Evolutionary conservation across 2,888 invertebrate species (phyloP), one percentile per base, ranked within the genome.

Genomic region (Romanomermis culicivorax): DNA sequence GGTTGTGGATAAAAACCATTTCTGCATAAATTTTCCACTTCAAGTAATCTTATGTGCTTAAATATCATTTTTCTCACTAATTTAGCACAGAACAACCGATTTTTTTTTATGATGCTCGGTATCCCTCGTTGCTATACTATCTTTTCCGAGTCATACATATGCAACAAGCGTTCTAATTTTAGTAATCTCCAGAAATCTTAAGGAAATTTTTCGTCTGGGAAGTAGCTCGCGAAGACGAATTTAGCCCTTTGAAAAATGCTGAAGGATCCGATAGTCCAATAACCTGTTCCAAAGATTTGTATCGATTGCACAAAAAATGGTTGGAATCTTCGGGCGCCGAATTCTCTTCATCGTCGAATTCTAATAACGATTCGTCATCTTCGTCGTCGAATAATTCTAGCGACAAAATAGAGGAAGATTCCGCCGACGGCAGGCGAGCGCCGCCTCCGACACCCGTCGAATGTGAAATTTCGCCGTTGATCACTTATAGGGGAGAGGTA

Each of bases 171-270:
- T n/a, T n/a, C n/a, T n/a, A n/a, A n/a, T n/a, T n/a, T n/a, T n/a
- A n/a, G n/a, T n/a, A n/a, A n/a, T n/a, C n/a, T n/a, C n/a, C n/a
- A 29, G 23, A 20, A 45, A 23, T 23, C 14, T 45, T 25, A 57
- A 74, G 73, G 60, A 81, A 81, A 63, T 85, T 97, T 66, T 86
- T 83, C 14, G 85, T 86, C 3, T 84, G 91, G 79, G 89, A 95
- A 72, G 84, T 85, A 0, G 78, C 82, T 0, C 78, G 95, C 49
- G 81, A 84, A 61, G 82, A 84, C 57, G 97, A 99, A 69, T 99
- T 97, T 69, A 88, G 93, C 62, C 91, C 95, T 0, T 72, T 99
- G 60, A 99, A 99, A 69, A 99, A 99, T 71, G 78, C 84, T 1
- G 82, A 78, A 1, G 82, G 82, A 42, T 83, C 85, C 66, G 93